A percentile compares a stretch with the other conserved stretches of the same genome.
These are phyloP conservation scores for Incurvaria masculella DNA, from an alignment of 2,888 invertebrate genomes.

Conservation along the genomic window DNA sequence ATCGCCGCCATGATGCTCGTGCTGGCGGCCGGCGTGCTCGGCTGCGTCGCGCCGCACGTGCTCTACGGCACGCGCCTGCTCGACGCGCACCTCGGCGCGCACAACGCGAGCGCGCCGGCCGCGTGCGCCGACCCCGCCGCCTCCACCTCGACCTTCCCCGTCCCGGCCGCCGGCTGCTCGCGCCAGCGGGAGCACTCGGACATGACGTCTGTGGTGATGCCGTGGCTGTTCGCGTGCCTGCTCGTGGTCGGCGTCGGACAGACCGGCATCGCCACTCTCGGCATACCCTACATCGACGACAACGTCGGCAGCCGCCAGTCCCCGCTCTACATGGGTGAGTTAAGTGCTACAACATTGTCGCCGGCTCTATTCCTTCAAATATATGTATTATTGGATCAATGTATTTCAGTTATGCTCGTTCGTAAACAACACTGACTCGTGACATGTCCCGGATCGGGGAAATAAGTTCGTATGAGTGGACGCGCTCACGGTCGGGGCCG, in stretches of 20 bases:
- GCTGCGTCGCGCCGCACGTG: conserved; percentile 85
- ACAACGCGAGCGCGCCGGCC: conserved; percentile 32
- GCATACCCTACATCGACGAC: conserved; percentile 92
- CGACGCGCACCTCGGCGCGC: conserved; percentile 35
- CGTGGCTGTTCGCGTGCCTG: conserved; percentile 84
- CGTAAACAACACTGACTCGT: too few relatives aligned
- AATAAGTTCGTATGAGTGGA: too few relatives aligned
- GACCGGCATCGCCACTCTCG: conserved; percentile 88
- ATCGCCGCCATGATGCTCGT: conserved; percentile 91
- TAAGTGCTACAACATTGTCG: neutral
- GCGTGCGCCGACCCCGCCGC: conserved; percentile 28
- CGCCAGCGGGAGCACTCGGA: conserved; percentile 67
- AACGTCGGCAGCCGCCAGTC: conserved; percentile 91
- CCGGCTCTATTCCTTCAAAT: too few relatives aligned
- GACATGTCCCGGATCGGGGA: too few relatives aligned
- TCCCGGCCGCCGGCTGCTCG: conserved; percentile 60
- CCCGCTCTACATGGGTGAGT: conserved; percentile 86
- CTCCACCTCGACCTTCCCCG: conserved; percentile 23
- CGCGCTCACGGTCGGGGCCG: too few relatives aligned
- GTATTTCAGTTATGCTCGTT: too few relatives aligned
- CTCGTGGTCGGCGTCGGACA: conserved; percentile 89
- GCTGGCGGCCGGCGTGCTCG: conserved; percentile 80
- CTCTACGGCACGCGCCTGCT: conserved; percentile 76
- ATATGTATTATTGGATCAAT: too few relatives aligned
- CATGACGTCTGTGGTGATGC: conserved; percentile 77